Base-by-base conservation (phyloP, 2,888 invertebrate species). In the Tipula vernalis region DNA sequence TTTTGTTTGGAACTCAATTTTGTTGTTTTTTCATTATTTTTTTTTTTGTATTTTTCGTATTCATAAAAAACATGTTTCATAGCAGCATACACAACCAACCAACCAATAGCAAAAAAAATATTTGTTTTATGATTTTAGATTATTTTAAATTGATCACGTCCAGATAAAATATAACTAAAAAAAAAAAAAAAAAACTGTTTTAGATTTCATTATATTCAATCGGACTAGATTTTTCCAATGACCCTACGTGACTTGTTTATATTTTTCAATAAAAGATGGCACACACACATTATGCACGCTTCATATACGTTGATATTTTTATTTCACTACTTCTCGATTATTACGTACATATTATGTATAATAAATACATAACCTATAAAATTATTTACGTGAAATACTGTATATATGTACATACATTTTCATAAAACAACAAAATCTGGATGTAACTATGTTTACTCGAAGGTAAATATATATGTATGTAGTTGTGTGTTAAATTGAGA, bases 41-140 rank as follows among this genome's bases (percentile, higher is more conserved):
- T 39, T 39, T 57, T 57, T 57, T 57, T 57, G n/a, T 57, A 18
- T 51, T 12, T 57, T 57, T 44, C 12, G 28, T 71, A 28, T 28
- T 18, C 71, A 71, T 71, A 71, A 71, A 71, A 71, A 71, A 71
- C 71, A 57, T 57, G 71, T 71, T 71, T 71, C 28, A 13, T 15
- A 10, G 71, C 28, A 18, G 15, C 51, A 71, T 12, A 57, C 51
- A 57, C 51, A 18, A 44, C 44, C 44, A 51, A 51, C 51, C 51
- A 51, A 15, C 15, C 44, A 28, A 44, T 3, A 51, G 5, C 15
- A 71, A 71, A 6, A 71, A 10, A 18, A 71, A 71, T 71, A 71
- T 71, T 71, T 71, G 71, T 71, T 71, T 71, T 71, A 71, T 71
- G 71, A 71, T 71, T 71, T 71, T 71, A 71, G 71, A 71, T 71